Conservation (phyloP, 2,113 vertebrate genomes). For the Mohoua ochrocephala region DNA sequence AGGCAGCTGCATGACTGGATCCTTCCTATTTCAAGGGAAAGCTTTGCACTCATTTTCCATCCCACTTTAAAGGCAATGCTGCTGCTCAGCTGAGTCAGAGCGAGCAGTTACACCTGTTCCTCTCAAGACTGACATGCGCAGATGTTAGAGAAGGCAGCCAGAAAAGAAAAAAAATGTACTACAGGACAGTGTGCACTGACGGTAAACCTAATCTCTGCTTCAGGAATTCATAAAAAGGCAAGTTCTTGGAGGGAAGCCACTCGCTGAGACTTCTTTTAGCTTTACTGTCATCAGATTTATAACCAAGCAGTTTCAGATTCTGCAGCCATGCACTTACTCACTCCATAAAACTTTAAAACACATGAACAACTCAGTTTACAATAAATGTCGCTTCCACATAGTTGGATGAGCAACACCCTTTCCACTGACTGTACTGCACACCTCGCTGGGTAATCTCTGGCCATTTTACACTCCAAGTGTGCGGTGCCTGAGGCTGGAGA, state of each 20-base stretch:
- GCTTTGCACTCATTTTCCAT: not conserved
- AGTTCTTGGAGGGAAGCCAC: not conserved
- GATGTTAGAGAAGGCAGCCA: not conserved
- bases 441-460: not conserved
- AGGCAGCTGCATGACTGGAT: not conserved
- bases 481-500: not conserved
- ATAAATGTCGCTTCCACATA: not conserved
- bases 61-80: not conserved
- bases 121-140: not conserved
- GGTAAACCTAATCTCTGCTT: not conserved
- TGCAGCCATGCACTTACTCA: slow-evolving; percentile 4
- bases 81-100: not conserved
- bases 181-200: not conserved
- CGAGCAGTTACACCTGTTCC: not conserved
- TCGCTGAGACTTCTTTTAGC: not conserved
- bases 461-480: not conserved
- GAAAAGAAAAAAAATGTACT: not conserved
- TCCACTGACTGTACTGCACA: not conserved
- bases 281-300: slow-evolving; percentile 47
- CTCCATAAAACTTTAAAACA: slow-evolving; percentile 46
- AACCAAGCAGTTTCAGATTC: slow-evolving; percentile 19
- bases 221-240: not conserved
- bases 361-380: not conserved
- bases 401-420: not conserved
- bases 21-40: not conserved